Conservation (phyloP, 2,888 invertebrate genomes). For the Labia minor region DNA sequence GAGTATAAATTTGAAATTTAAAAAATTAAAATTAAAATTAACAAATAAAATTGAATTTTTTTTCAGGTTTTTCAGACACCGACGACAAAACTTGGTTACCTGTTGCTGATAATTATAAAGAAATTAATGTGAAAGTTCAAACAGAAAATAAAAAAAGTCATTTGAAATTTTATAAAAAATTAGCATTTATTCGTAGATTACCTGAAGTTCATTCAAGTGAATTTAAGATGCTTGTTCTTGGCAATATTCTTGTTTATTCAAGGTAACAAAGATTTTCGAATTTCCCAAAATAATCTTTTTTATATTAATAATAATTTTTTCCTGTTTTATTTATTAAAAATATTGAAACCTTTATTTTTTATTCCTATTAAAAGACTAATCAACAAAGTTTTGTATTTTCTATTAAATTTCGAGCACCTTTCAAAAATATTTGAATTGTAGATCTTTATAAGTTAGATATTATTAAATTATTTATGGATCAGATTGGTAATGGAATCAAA, state of each 20-base stretch:
- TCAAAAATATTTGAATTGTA: too few species aligned
- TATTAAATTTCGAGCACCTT: too few species aligned
- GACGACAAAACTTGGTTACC: conserved; percentile 52
- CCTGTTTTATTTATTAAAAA: too few species aligned
- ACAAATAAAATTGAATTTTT: neutral
- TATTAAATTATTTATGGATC: too few species aligned
- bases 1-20: too few species aligned
- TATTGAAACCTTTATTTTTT: too few species aligned
- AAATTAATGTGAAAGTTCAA: conserved; percentile 47
- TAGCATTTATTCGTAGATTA: neutral
- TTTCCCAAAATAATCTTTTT: neutral
- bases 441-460: too few species aligned
- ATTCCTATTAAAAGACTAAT: too few species aligned
- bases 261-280: neutral
- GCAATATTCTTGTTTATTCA: neutral
- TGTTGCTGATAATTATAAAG: conserved; percentile 47
- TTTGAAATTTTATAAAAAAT: conserved; percentile 41
- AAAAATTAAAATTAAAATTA: too few species aligned
- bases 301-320: too few species aligned
- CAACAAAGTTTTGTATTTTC: too few species aligned
- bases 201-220: neutral
- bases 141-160: conserved; percentile 42
- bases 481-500: too few species aligned
- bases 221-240: neutral
- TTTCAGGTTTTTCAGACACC: conserved; percentile 41